Evolutionary conservation across 2,113 vertebrate genomes (phyloP).

Genomic region (Dicerorhinus sumatrensis): DNA sequence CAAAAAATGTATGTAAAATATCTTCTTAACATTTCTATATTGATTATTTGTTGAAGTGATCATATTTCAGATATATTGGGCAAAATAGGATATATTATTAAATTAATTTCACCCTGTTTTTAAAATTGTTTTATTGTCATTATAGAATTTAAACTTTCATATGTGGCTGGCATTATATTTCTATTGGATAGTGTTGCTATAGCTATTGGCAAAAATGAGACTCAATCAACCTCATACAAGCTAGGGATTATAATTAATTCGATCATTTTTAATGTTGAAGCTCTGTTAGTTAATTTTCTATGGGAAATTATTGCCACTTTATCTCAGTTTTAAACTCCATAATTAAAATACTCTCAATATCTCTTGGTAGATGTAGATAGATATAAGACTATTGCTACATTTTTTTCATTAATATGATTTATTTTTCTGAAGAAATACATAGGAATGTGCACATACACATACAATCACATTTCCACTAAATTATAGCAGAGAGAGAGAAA

Average conservation of each 20-base stretch:
- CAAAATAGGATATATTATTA: not conserved
- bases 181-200: not conserved
- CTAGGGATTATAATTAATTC: not conserved
- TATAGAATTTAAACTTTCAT: slow-evolving; percentile 18
- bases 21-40: not conserved
- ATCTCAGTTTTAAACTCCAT: not conserved
- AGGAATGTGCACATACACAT: not conserved
- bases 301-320: not conserved
- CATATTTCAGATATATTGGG: not conserved
- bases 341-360: not conserved
- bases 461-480: not conserved
- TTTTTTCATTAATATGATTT: not conserved
- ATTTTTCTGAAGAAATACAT: not conserved
- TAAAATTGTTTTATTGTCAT: not conserved
- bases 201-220: not conserved
- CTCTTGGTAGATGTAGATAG: not conserved
- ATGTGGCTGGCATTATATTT: not conserved
- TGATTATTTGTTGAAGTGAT: not conserved
- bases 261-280: not conserved
- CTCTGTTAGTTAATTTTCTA: not conserved
- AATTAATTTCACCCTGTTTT: not conserved
- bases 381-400: not conserved
- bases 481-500: not conserved
- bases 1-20: not conserved
- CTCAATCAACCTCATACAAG: not conserved